Conservation (phyloP, 2,888 invertebrate genomes). For the Apocheima hispidaria region DNA sequence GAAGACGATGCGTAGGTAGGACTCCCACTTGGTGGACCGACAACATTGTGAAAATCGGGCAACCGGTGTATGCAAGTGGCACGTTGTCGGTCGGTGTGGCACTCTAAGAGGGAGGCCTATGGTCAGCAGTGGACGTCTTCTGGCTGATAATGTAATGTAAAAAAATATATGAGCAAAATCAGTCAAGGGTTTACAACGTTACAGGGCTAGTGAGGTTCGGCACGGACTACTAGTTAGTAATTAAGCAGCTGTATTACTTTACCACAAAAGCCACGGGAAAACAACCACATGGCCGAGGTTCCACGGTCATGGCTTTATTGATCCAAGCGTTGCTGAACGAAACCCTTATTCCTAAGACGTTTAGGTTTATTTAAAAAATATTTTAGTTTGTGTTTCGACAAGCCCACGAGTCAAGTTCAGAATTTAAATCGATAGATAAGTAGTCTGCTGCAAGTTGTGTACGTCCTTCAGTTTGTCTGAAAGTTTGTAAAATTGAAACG, state of each 20-base stretch:
- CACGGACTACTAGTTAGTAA: no score
- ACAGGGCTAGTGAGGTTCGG: no score
- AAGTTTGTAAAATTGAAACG: neutral
- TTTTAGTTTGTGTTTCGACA: neutral
- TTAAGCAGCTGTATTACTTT: neutral
- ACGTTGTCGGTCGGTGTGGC: no score
- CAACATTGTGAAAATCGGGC: no score
- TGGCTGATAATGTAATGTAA: no score
- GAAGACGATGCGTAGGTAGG: no score
- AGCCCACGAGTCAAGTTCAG: constrained; percentile 11
- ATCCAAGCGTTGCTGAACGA: constrained; percentile 6
- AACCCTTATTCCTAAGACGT: neutral
- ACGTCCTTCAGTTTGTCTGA: neutral
- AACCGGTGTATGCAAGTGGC: no score
- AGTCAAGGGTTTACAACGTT: no score
- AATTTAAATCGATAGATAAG: constrained; percentile 5
- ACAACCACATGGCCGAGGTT: constrained; percentile 10
- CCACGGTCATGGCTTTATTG: constrained; percentile 24
- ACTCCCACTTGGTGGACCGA: no score
- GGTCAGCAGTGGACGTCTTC: no score
- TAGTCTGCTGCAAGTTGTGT: neutral
- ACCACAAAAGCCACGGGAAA: constrained; percentile 12
- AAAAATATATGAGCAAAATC: no score
- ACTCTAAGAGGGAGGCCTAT: no score
- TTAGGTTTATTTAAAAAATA: constrained; percentile 1